Evolutionary conservation across 1,140 invertebrate species (phyloP), one percentile per base, ranked within the genome.

Genomic region (Cydia amplana): DNA sequence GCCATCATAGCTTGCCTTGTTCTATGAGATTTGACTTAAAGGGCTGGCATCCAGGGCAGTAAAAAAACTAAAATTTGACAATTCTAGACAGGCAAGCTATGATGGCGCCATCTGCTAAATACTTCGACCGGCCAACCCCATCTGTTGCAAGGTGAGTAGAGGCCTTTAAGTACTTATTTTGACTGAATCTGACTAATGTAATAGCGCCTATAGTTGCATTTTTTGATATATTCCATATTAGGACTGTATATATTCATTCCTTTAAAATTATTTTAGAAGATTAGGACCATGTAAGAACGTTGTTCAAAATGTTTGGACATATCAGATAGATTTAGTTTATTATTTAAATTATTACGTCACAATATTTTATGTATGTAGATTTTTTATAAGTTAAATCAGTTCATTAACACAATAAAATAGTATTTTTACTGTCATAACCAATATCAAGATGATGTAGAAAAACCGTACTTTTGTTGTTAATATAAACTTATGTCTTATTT

Each of bases 341-440:
- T 51, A 51, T 51, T 51, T 51, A 51, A 18, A 51, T 51, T 18
- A 51, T 51, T 51, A 51, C 49, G 49, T 51, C 49, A 51, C 49
- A 51, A 51, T 51, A 51, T 6, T 51, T n/a, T 51, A 3, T 51
- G n/a, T n/a, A 51, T n/a, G 49, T 51, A 51, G 49, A 7, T 16
- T 16, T 49, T 51, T 51, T 51, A 46, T 46, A 51, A 18, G 49
- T 18, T n/a, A 18, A n/a, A 51, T n/a, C 49, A 51, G 49, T n/a
- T 18, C 2, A 51, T 51, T 18, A 6, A 51, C 14, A 51, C 49
- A n/a, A n/a, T n/a, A 18, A n/a, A 18, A 18, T 6, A 51, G 49
- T 18, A 5, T 51, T 46, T 46, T 46, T 46, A 46, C 43, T 46
- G 43, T 2, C 43, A 46, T 46, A 46, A 2, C 43, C 43, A 46